Evolutionary conservation across 2,888 invertebrate species (phyloP).

Genomic region (Agrotis ipsilon): DNA sequence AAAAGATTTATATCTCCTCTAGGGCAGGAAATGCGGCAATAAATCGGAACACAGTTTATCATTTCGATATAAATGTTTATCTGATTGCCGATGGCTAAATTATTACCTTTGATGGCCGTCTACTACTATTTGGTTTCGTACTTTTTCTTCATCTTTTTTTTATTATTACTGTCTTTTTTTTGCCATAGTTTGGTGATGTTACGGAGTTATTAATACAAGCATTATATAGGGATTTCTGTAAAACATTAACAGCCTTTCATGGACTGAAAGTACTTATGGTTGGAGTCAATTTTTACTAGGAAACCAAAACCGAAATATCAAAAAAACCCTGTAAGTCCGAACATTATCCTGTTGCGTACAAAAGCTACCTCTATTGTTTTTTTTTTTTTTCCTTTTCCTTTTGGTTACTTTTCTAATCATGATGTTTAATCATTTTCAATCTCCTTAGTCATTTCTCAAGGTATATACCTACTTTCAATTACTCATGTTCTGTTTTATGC

Average conservation of each 20-base stretch:
- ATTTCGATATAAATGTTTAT: conserved; percentile 1
- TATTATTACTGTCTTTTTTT: background rate
- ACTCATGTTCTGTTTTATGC: too few relatives aligned
- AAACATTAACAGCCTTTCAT: too few relatives aligned
- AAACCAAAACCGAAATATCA: too few relatives aligned
- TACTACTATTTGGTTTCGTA: background rate
- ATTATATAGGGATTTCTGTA: too few relatives aligned
- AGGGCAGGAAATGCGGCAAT: conserved; percentile 5
- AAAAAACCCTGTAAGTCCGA: too few relatives aligned
- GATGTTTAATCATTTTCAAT: background rate
- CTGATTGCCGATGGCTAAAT: background rate
- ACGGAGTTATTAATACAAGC: too few relatives aligned
- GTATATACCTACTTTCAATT: too few relatives aligned
- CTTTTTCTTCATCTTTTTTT: background rate
- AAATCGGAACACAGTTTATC: conserved; percentile 22
- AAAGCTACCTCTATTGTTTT: background rate
- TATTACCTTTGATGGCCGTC: background rate
- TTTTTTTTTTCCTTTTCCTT: too few relatives aligned
- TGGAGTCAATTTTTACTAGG: too few relatives aligned
- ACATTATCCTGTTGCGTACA: background rate
- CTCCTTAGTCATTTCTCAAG: too few relatives aligned
- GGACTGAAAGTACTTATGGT: too few relatives aligned
- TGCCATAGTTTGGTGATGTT: background rate
- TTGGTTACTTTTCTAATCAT: background rate
- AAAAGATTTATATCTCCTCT: conserved; percentile 27